Conservation (phyloP, 35 echinoderm and acorn worm genomes). For the Anneissia japonica region DNA sequence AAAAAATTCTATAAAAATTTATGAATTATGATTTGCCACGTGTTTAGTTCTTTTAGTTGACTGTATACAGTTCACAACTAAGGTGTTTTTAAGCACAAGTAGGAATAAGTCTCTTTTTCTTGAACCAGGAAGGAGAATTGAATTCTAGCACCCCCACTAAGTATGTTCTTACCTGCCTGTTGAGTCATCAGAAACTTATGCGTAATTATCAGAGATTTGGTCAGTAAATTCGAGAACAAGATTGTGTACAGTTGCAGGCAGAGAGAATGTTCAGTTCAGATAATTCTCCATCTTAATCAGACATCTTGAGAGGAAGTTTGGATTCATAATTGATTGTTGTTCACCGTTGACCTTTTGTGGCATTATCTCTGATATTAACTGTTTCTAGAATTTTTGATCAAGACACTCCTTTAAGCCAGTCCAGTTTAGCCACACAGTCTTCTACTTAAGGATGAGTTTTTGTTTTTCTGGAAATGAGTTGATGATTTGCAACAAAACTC, state of each 20-base stretch:
- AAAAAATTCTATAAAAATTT: not conserved
- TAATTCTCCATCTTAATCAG: not conserved
- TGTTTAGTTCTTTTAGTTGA: not conserved
- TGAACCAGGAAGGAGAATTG: not conserved
- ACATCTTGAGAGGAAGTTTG: not conserved
- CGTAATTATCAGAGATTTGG: not conserved
- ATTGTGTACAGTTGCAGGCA: not conserved
- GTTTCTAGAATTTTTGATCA: not conserved
- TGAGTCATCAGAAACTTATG: not conserved
- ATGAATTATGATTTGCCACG: not conserved
- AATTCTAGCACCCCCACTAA: not conserved
- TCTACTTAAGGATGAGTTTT: too few species aligned
- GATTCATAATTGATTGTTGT: not conserved
- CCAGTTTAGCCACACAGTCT: too few species aligned
- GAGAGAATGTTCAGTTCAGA: not conserved
- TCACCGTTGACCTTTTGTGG: not conserved
- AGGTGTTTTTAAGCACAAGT: too few species aligned
- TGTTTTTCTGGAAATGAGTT: too few species aligned
- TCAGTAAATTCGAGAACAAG: not conserved
- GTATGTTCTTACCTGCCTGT: not conserved
- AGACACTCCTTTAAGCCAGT: not conserved
- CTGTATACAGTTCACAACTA: too few species aligned
- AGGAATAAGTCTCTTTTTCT: not conserved
- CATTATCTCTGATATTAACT: not conserved
- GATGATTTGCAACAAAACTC: too few species aligned